Evolutionary conservation across 2,888 invertebrate genomes (phyloP), one percentile per base, ranked within the genome.

Genomic region (Fissipunctia ypsillon): DNA sequence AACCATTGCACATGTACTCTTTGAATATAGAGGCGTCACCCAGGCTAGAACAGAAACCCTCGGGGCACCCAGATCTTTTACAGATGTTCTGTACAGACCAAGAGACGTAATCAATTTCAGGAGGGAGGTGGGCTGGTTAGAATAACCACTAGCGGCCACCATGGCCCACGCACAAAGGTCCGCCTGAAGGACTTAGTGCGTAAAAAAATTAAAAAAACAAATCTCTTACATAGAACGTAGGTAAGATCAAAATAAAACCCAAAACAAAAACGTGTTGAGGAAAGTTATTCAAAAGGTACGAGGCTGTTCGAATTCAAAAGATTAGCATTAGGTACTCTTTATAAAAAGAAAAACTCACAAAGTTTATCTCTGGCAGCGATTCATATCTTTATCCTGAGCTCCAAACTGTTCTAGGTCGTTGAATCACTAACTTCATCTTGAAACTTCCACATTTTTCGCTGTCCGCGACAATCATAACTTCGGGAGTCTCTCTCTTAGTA

Each of bases 201-300:
- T n/a, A n/a, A n/a, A n/a, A n/a, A n/a, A n/a, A n/a, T n/a, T n/a
- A n/a, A n/a, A n/a, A n/a, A n/a, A n/a, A n/a, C n/a, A n/a, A n/a
- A n/a, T n/a, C n/a, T n/a, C n/a, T n/a, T n/a, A n/a, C n/a, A n/a
- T n/a, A n/a, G n/a, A n/a, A n/a, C n/a, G n/a, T n/a, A 61, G 63
- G 66, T 69, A 56, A 63, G 66, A 85, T 74, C 73, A 85, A 85
- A 82, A 77, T 70, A 74, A 74, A 77, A 71, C 52, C 59, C 61
- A 43, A 50, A 54, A 63, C 70, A 68, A 61, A 74, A 78, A 75
- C 48, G 59, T 76, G 61, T 73, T 75, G 35, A 69, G 60, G 63
- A 61, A 87, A 77, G 79, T 85, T 83, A 87, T 85, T 87, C 86
- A 79, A 83, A 85, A 83, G 87, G 57, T 76, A 70, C 67, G 71